Evolutionary conservation across 2,888 invertebrate species (phyloP).

Genomic region (Agriopis leucophaearia): DNA sequence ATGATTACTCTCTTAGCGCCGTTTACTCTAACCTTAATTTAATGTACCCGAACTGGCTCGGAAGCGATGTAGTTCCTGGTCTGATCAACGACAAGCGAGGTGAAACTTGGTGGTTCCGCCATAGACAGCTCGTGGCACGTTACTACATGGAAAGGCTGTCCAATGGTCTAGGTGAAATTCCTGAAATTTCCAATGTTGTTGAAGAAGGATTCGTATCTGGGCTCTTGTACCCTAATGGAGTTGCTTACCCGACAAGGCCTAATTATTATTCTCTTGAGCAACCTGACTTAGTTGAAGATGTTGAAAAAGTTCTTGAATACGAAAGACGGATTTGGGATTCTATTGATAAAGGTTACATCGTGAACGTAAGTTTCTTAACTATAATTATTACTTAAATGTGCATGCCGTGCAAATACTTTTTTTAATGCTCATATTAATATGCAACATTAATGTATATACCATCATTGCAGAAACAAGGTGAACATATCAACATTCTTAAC

Average conservation of each 20-base stretch:
- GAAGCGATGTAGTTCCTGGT: conserved; percentile 79
- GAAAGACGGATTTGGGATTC: conserved; percentile 87
- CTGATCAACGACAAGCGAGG: conserved; percentile 87
- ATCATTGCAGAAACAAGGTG: conserved; percentile 75
- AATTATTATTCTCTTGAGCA: conserved; percentile 83
- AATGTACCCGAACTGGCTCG: conserved; percentile 89
- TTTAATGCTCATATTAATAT: not conserved
- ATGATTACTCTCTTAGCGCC: conserved; percentile 89
- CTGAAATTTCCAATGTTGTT: conserved; percentile 84
- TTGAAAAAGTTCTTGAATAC: conserved; percentile 78
- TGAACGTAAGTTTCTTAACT: conserved; percentile 66
- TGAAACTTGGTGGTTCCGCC: conserved; percentile 86
- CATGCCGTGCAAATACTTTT: not conserved
- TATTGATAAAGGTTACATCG: conserved; percentile 85
- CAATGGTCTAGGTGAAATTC: conserved; percentile 89
- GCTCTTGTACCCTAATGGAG: conserved; percentile 88
- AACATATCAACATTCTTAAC: conserved; percentile 85
- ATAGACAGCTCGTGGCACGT: conserved; percentile 89
- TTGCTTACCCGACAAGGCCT: conserved; percentile 88
- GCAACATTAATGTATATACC: not conserved
- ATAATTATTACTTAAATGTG: not conserved
- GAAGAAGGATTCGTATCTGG: conserved; percentile 88
- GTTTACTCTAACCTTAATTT: conserved; percentile 88
- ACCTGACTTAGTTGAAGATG: conserved; percentile 72
- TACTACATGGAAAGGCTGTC: conserved; percentile 92